Evolutionary conservation across 2,797 vertebrate genomes (phyloP).

Genomic region (Acestrorhynchus altus): DNA sequence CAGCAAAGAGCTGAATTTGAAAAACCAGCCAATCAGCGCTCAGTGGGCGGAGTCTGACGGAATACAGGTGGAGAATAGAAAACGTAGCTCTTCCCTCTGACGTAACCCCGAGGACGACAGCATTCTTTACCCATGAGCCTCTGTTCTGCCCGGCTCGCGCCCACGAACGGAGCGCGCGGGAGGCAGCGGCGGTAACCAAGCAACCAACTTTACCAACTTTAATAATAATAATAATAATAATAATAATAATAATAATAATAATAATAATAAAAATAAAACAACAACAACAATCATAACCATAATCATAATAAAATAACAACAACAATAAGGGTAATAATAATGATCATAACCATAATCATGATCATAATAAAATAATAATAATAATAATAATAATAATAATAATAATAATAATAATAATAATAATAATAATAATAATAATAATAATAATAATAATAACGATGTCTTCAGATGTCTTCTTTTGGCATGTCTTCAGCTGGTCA

Average conservation of each 20-base stretch:
- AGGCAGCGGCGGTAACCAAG: constrained; percentile 6
- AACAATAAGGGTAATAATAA: neutral
- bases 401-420: neutral
- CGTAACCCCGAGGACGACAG: constrained; percentile 63
- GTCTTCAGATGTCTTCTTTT: no score
- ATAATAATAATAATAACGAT: neutral
- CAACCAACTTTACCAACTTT: neutral
- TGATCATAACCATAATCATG: neutral
- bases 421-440: neutral
- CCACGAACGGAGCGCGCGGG: constrained; percentile 26
- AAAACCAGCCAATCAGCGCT: neutral
- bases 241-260: neutral
- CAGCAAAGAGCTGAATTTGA: neutral
- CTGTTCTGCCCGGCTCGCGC: constrained; percentile 43
- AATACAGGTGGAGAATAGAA: neutral
- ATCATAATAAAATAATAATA: neutral
- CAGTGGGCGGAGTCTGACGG: neutral
- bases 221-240: neutral
- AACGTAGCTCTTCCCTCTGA: constrained; percentile 69
- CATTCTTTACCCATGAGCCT: constrained; percentile 77
- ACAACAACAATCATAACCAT: no score
- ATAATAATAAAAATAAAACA: neutral
- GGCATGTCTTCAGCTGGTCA: no score
- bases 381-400: neutral
- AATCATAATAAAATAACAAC: neutral